Evolutionary conservation across 2,888 invertebrate species (phyloP).

Genomic region (Yponomeuta malinellus): DNA sequence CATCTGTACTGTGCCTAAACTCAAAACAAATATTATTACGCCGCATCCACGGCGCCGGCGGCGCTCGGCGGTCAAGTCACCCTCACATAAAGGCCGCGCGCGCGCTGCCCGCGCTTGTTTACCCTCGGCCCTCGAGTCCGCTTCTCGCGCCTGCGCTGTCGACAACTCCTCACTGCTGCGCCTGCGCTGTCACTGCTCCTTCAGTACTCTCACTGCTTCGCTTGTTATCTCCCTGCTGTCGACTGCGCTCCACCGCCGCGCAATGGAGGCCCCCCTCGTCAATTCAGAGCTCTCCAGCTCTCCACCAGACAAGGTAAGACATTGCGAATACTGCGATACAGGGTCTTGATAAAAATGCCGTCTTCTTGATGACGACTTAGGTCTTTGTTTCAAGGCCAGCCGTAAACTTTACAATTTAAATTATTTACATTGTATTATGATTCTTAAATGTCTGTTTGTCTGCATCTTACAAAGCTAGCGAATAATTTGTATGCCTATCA

Average conservation of each 20-base stretch:
- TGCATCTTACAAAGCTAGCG: too few relatives aligned
- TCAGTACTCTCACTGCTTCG: neutral
- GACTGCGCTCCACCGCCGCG: slow-evolving; percentile 26
- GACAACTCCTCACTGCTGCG: neutral
- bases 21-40: too few relatives aligned
- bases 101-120: slow-evolving; percentile 51
- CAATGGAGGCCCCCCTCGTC: slow-evolving; percentile 18
- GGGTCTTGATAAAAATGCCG: neutral
- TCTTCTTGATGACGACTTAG: neutral
- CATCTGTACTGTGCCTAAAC: too few relatives aligned
- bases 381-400: too few relatives aligned
- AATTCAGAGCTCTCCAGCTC: slow-evolving; percentile 33
- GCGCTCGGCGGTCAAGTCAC: slow-evolving; percentile 11
- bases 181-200: slow-evolving; percentile 8
- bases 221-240: neutral
- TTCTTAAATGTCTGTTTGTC: too few relatives aligned
- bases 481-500: too few relatives aligned
- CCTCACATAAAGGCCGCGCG: slow-evolving; percentile 35
- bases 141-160: neutral
- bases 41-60: neutral
- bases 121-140: slow-evolving; percentile 19
- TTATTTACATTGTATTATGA: neutral
- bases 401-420: neutral
- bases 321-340: neutral
- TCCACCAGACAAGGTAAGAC: slow-evolving; percentile 42